A percentile compares a stretch with the other conserved stretches of the same genome.
Conservation (phyloP, 2,113 vertebrate genomes). For the Ia io region DNA sequence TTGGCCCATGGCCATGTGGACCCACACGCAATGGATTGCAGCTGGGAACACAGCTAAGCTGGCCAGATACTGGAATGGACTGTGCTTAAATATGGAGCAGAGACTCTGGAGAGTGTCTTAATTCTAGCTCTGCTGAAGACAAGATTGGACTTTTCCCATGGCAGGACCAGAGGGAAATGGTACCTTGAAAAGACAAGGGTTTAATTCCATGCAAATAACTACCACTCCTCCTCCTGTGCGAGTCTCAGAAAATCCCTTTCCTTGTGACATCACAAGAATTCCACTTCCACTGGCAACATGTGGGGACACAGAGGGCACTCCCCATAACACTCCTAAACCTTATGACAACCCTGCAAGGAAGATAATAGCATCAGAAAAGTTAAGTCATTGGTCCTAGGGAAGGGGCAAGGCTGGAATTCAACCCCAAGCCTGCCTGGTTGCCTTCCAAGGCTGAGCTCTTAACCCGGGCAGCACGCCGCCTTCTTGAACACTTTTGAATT, state of each 20-base stretch:
- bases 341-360: background rate
- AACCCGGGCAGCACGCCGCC: rapidly evolving
- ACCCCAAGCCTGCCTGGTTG: background rate
- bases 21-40: background rate
- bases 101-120: background rate
- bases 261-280: background rate
- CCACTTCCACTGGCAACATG: background rate
- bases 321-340: background rate
- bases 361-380: background rate
- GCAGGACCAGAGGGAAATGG: background rate
- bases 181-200: background rate
- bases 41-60: background rate
- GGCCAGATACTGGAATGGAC: background rate
- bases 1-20: too few species aligned
- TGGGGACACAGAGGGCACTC: background rate
- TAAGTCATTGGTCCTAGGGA: background rate
- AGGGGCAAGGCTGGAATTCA: background rate
- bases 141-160: background rate
- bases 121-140: background rate
- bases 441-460: background rate
- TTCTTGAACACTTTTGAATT: background rate
- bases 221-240: background rate
- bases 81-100: background rate
- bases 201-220: background rate
- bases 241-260: background rate